phyloP scores from a whole-genome alignment of 2,888 invertebrate species.

The Cephus rjabovi region DNA sequence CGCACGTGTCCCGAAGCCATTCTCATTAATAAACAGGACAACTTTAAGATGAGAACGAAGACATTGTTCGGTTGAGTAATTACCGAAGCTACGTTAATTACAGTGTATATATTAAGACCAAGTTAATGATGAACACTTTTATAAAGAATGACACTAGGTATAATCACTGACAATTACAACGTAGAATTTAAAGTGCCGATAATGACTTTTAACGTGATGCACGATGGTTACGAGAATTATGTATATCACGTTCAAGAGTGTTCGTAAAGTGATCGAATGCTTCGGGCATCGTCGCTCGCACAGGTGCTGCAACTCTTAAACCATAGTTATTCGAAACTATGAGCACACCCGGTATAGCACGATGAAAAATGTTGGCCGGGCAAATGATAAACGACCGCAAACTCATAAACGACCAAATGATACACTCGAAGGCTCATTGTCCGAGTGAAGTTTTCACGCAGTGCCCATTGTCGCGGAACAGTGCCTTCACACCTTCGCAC shows the following conservation, averaged over 20 bases:
- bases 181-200: not conserved
- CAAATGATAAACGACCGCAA: slow-evolving; percentile 60
- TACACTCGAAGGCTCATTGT: slow-evolving; percentile 59
- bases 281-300: not conserved
- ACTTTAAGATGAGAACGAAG: not conserved
- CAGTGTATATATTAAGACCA: not conserved
- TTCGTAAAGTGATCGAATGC: not conserved
- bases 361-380: slow-evolving; percentile 53
- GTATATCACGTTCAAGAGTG: not conserved
- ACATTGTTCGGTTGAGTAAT: not conserved
- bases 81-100: not conserved
- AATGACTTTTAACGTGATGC: not conserved
- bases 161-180: not conserved
- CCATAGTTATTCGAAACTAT: not conserved
- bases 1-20: not conserved
- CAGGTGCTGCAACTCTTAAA: not conserved
- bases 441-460: slow-evolving; percentile 50
- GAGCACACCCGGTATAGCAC: slow-evolving; percentile 26
- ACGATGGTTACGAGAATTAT: not conserved
- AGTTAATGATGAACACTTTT: not conserved
- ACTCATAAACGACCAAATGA: slow-evolving; percentile 61
- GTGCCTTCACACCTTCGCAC: slow-evolving; percentile 34
- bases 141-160: not conserved
- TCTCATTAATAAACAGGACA: not conserved
- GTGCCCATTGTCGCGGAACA: slow-evolving; percentile 40